These are phyloP conservation scores for Agrotis ipsilon DNA, from an alignment of 2,888 invertebrate species.

Conservation along the genomic window DNA sequence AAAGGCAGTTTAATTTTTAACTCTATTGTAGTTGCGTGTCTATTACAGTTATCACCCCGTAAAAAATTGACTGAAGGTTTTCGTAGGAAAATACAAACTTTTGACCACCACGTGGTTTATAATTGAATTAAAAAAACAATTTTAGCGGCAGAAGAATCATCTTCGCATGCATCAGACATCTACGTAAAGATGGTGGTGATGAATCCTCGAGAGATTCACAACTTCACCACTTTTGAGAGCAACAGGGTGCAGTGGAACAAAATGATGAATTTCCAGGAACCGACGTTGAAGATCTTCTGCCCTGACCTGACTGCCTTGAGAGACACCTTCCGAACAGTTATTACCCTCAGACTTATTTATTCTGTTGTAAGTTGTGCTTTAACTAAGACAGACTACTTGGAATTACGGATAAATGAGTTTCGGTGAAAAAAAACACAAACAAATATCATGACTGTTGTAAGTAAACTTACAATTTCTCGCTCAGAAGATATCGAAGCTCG, in stretches of 20 bases:
- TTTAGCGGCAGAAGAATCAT: slow-evolving; percentile 62
- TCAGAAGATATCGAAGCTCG: too few relatives aligned
- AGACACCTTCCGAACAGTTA: slow-evolving; percentile 89
- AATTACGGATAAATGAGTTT: background rate
- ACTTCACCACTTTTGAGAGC: slow-evolving; percentile 88
- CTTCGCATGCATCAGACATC: slow-evolving; percentile 75
- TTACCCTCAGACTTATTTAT: slow-evolving; percentile 89
- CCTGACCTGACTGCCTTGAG: slow-evolving; percentile 87
- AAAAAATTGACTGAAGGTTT: too few relatives aligned
- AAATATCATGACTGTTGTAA: too few relatives aligned
- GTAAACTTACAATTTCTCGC: too few relatives aligned
- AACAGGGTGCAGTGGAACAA: slow-evolving; percentile 89
- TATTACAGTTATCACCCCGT: too few relatives aligned
- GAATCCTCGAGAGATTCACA: slow-evolving; percentile 76
- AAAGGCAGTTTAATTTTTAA: background rate
- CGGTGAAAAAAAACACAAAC: too few relatives aligned
- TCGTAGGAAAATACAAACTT: background rate
- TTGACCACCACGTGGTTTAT: background rate
- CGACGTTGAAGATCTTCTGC: slow-evolving; percentile 87
- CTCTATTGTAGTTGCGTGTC: too few relatives aligned
- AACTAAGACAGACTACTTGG: background rate
- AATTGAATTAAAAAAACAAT: background rate
- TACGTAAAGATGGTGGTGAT: slow-evolving; percentile 74
- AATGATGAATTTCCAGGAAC: slow-evolving; percentile 89
- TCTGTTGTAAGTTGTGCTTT: slow-evolving; percentile 80